phyloP scores from a whole-genome alignment of 2,113 vertebrate species.

The Pteruthius melanotis region DNA sequence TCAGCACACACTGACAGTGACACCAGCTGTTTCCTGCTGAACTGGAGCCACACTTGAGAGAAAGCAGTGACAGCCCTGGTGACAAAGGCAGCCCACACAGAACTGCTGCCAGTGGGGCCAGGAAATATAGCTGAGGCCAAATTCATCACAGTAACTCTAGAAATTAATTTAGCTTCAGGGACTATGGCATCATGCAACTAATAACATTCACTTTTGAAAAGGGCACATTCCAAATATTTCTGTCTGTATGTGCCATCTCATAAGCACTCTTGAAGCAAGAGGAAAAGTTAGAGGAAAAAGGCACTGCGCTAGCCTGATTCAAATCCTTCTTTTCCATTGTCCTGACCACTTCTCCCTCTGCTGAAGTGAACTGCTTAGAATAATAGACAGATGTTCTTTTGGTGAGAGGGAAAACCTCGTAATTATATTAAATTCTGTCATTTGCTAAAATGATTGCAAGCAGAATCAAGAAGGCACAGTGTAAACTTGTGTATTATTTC shows the following conservation, averaged over 20 bases:
- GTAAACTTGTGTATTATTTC: neutral
- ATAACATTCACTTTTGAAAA: neutral
- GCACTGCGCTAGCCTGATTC: neutral
- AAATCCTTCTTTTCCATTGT: neutral
- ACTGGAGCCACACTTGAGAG: neutral
- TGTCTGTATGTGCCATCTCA: neutral
- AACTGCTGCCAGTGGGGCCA: neutral
- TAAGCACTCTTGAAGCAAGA: neutral
- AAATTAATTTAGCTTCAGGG: neutral
- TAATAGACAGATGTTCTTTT: neutral
- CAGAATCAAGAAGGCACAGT: neutral
- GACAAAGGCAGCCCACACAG: neutral
- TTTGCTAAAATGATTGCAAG: neutral
- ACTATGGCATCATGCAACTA: neutral
- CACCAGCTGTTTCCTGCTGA: neutral
- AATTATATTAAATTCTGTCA: neutral
- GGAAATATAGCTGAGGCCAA: neutral
- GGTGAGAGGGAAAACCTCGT: neutral
- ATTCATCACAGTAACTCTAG: neutral
- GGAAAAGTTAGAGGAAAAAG: neutral
- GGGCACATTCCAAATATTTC: neutral
- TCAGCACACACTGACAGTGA: accelerated
- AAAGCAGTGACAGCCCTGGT: neutral
- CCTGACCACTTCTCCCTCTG: neutral
- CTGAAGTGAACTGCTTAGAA: neutral